Evolutionary conservation across 2,797 vertebrate genomes (phyloP).

Genomic region (Mareca strepera): DNA sequence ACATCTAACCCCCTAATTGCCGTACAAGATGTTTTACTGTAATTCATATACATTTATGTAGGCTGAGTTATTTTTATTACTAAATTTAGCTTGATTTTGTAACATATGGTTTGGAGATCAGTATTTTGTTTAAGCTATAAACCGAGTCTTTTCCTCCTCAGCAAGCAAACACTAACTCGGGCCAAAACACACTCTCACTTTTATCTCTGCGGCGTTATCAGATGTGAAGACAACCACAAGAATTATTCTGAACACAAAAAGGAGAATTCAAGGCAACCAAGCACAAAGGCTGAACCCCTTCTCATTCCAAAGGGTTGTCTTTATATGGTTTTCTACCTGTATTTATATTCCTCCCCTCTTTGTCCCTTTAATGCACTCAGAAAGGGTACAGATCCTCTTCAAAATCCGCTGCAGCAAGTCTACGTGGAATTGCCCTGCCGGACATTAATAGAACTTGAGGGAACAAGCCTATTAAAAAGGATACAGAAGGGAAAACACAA

Average conservation of each 20-base stretch:
- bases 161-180: background rate
- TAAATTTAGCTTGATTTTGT: background rate
- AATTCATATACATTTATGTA: background rate
- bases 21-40: background rate
- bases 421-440: background rate
- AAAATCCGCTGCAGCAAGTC: background rate
- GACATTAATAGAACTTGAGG: background rate
- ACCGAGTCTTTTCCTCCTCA: background rate
- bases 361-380: background rate
- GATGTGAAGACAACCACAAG: background rate
- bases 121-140: background rate
- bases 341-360: background rate
- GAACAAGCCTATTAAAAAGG: constrained; percentile 9
- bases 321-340: background rate
- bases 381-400: background rate
- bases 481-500: background rate
- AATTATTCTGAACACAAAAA: background rate
- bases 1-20: background rate
- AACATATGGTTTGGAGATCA: background rate
- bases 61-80: background rate
- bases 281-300: background rate
- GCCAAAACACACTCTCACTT: background rate
- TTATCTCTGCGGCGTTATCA: background rate
- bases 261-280: background rate
- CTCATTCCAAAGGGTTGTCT: background rate